Conservation (phyloP, 2,113 vertebrate genomes). For the Rhynchomys soricoides region DNA sequence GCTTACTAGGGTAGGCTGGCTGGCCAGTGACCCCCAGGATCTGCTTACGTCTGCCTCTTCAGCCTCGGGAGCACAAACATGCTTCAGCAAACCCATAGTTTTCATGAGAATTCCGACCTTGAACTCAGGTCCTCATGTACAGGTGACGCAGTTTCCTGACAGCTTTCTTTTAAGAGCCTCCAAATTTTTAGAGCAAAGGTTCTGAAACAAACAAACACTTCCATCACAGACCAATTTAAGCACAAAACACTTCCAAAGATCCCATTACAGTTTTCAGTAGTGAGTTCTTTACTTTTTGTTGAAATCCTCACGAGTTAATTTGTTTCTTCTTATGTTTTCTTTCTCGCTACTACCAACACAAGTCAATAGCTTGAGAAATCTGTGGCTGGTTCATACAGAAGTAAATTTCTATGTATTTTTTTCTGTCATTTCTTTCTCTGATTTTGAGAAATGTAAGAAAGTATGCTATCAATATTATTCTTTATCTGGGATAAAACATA, state of each 20-base stretch:
- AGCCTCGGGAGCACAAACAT: not conserved
- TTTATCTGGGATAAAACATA: conserved; percentile 12
- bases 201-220: conserved; percentile 59
- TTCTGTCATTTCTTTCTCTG: not conserved
- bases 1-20: not conserved
- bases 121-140: not conserved
- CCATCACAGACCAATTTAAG: conserved; percentile 42
- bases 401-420: not conserved
- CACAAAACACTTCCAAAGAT: conserved; percentile 48
- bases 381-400: not conserved
- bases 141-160: not conserved
- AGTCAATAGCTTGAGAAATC: not conserved
- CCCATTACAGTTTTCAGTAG: conserved; percentile 1
- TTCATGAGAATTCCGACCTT: not conserved
- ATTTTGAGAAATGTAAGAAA: conserved; percentile 43
- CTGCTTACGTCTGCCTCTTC: not conserved
- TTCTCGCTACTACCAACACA: not conserved
- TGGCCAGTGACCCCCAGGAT: no score
- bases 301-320: not conserved
- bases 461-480: not conserved
- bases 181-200: conserved; percentile 57
- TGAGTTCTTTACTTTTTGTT: conserved; percentile 10
- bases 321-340: conserved; percentile 26
- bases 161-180: not conserved
- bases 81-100: not conserved